Evolutionary conservation across 2,888 invertebrate genomes (phyloP).

Genomic region (Pantelozetes paolii): DNA sequence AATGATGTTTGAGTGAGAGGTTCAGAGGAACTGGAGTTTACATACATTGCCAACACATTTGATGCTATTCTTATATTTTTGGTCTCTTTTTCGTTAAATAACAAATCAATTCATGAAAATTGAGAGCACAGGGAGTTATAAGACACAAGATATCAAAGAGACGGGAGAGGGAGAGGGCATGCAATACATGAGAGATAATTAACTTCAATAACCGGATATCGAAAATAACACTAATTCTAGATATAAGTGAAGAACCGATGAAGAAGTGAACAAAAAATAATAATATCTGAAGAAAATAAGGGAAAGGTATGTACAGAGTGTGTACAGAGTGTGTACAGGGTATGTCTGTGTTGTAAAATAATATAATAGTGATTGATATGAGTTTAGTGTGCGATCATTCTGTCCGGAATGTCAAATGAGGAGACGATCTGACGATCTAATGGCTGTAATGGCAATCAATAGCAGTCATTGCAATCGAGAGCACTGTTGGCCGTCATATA

Average conservation of each 20-base stretch:
- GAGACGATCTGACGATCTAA: conserved; percentile 15
- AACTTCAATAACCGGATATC: conserved; percentile 27
- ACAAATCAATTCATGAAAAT: conserved; percentile 8
- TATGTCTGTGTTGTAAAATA: conserved; percentile 34
- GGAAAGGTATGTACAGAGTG: background rate
- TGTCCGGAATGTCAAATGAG: conserved; percentile 22
- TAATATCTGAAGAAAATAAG: conserved; percentile 5
- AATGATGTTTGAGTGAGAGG: background rate
- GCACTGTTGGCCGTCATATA: background rate
- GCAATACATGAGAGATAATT: conserved; percentile 33
- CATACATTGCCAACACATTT: conserved; percentile 11
- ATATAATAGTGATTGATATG: conserved; percentile 33
- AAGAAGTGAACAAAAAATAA: conserved; percentile 12
- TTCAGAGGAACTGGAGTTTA: background rate
- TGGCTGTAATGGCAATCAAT: conserved; percentile 32
- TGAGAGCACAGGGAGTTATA: too few species aligned
- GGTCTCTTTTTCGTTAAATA: conserved; percentile 10
- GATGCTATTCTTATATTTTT: conserved; percentile 19
- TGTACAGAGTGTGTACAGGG: too few species aligned
- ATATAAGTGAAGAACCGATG: background rate
- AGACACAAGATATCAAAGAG: too few species aligned
- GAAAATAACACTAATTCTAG: conserved; percentile 30
- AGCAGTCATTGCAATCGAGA: background rate
- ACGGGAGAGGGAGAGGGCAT: background rate
- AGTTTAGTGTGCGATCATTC: conserved; percentile 19